Evolutionary conservation across 2,797 vertebrate genomes (phyloP), one percentile per base, ranked within the genome.

Genomic region (Paedocypris micromegethes): DNA sequence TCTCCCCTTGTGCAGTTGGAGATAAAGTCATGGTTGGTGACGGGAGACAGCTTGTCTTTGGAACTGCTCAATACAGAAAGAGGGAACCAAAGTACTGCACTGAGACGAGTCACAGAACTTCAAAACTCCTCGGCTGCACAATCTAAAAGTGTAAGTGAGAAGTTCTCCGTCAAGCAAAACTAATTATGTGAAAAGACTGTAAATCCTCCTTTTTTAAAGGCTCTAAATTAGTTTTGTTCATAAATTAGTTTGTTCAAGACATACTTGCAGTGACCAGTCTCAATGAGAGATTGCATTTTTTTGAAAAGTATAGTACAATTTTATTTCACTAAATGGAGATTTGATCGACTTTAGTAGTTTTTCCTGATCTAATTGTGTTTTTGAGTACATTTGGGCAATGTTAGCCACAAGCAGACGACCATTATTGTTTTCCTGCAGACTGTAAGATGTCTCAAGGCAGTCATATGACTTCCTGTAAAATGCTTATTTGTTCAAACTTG

Each of bases 11-110:
- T 23, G 48, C 85, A 99, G 97, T 85, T 99, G 88, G 91, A 93
- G 83, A 87, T 99, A 81, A 97, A 95, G 88, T 94, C 93, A 67
- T 99, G 96, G 96, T 85, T 94, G 81, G 91, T 98, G 64, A 95
- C 96, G 48, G 97, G 96, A 74, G 96, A 97, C 81, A 93, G 94
- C 77, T 90, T 99, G 74, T 90, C 91, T 37, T 88, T 98, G 90
- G 95, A 98, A 83, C 90, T 98, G 51, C 81, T 99, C 44, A 90
- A 88, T 75, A 91, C 91, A 0, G 94, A 96, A 83, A 92, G 82
- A 81, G 97, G 97, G 74, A 98, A 98, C 82, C 86, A 87, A 73
- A 94, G 91, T 9, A 85, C 83, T 3, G 84, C 94, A 54, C 87
- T 91, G 75, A 84, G 86, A 79, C 92, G 83, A 79, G 84, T 90